Conservation (phyloP, 2,888 invertebrate genomes). For the Phyto melanocephala region DNA sequence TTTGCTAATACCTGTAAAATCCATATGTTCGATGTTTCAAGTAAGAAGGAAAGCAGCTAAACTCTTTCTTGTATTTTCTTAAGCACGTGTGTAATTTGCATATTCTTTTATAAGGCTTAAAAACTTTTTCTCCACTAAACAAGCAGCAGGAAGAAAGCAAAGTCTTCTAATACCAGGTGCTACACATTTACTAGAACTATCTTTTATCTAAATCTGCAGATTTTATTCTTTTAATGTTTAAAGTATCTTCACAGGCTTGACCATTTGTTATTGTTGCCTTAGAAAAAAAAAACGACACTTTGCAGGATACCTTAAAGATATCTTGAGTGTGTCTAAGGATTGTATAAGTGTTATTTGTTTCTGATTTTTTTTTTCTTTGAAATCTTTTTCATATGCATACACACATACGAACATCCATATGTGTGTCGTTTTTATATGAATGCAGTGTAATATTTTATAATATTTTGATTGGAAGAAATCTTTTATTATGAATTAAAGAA, state of each 20-base stretch:
- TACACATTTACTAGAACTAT: conserved; percentile 52
- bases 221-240: conserved; percentile 1
- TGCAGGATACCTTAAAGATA: background rate
- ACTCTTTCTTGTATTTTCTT: background rate
- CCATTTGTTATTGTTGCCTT: conserved; percentile 23
- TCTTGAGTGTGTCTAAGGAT: background rate
- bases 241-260: conserved; percentile 21
- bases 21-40: conserved; percentile 42
- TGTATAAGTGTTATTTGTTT: conserved; percentile 2
- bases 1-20: conserved; percentile 2
- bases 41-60: background rate
- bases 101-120: background rate
- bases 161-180: conserved; percentile 50
- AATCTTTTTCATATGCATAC: no score
- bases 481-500: background rate
- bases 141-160: background rate
- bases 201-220: background rate
- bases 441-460: conserved; percentile 31
- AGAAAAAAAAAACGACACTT: background rate
- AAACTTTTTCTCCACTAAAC: background rate
- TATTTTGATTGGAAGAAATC: conserved; percentile 17
- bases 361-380: background rate
- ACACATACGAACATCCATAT: no score
- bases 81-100: conserved; percentile 52
- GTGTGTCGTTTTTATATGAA: background rate